These are phyloP conservation scores for Galerucella calmariensis DNA, from an alignment of 2,888 invertebrate species.

Conservation along the genomic window DNA sequence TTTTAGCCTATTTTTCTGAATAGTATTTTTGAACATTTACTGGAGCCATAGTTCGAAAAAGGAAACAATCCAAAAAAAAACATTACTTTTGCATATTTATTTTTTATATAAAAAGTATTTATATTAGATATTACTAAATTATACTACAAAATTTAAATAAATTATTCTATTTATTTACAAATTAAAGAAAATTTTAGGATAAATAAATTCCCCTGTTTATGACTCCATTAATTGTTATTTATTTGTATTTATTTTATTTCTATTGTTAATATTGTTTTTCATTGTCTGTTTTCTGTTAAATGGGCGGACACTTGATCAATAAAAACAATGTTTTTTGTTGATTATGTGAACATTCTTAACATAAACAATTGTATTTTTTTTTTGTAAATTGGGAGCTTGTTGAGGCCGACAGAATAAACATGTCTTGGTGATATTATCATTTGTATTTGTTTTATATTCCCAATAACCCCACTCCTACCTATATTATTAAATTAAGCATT, in stretches of 20 bases:
- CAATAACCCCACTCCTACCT: not conserved
- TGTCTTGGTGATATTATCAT: conserved; percentile 62
- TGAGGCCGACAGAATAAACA: conserved; percentile 64
- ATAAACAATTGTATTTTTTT: conserved; percentile 61
- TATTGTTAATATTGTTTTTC: conserved; percentile 45
- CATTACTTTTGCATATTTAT: too few relatives aligned
- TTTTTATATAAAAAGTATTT: not conserved
- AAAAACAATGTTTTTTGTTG: conserved; percentile 20
- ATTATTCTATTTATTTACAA: not conserved
- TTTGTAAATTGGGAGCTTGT: conserved; percentile 71
- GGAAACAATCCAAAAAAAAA: too few relatives aligned
- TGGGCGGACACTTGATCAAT: conserved; percentile 19
- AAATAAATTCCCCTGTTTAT: not conserved
- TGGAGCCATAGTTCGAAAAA: not conserved
- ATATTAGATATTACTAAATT: not conserved
- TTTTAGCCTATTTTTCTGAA: conserved; percentile 29
- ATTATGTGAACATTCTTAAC: conserved; percentile 20
- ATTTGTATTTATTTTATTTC: conserved; percentile 33
- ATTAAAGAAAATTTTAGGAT: not conserved
- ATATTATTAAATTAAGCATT: too few relatives aligned
- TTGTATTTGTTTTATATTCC: conserved; percentile 31
- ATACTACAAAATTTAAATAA: not conserved
- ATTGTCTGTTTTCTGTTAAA: conserved; percentile 38
- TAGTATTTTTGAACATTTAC: conserved; percentile 20
- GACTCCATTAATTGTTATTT: conserved; percentile 25